A percentile compares a stretch with the other conserved stretches of the same genome.
These are phyloP conservation scores for Sturnus vulgaris DNA, from an alignment of 2,113 vertebrate species.

Conservation along the genomic window DNA sequence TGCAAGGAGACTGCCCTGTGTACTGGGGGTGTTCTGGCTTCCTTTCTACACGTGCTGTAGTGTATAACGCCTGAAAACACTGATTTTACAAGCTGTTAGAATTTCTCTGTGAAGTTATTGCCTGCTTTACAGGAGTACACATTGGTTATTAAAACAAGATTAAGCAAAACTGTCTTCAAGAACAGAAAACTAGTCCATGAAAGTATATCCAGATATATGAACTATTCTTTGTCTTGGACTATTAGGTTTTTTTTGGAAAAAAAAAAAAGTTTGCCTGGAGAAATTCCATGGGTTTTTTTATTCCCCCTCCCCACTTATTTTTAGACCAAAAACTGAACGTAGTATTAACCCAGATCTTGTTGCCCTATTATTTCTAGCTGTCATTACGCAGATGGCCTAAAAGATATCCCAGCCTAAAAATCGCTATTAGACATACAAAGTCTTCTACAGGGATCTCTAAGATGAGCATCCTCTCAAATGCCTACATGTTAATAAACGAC, in stretches of 20 bases:
- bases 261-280: neutral
- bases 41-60: neutral
- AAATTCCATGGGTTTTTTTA: neutral
- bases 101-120: neutral
- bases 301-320: neutral
- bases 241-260: neutral
- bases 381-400: neutral
- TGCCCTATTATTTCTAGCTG: neutral
- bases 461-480: neutral
- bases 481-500: neutral
- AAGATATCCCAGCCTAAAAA: neutral
- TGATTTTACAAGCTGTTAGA: neutral
- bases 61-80: neutral
- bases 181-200: neutral
- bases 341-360: neutral
- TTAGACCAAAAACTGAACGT: neutral
- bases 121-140: neutral
- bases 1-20: neutral
- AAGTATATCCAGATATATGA: neutral
- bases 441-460: neutral
- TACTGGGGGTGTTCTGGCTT: neutral
- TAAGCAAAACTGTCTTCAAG: neutral
- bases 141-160: neutral
- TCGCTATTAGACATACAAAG: neutral
- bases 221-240: neutral